Percentiles rank a stretch among this genome's conserved stretches.
Evolutionary conservation across 2,888 invertebrate species (phyloP).

Genomic region (Diogma glabrata): DNA sequence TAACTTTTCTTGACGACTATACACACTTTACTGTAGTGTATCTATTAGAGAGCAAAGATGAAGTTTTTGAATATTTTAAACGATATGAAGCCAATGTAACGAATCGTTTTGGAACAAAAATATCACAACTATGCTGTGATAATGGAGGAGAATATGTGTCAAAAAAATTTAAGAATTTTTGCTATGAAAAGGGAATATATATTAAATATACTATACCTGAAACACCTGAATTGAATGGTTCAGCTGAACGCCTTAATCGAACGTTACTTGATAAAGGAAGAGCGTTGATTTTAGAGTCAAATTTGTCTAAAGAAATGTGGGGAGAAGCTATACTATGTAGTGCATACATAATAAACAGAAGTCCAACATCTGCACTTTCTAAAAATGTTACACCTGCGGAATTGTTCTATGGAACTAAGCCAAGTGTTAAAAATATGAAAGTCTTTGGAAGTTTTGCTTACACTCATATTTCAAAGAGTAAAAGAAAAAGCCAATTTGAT

Average conservation of each 20-base stretch:
- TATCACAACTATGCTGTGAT: background rate
- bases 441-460: background rate
- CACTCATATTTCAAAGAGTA: background rate
- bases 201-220: background rate
- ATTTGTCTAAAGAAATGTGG: background rate
- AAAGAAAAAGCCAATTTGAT: background rate
- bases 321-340: background rate
- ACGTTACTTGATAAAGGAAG: background rate
- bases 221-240: background rate
- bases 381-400: background rate
- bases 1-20: too few relatives aligned
- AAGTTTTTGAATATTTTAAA: too few relatives aligned
- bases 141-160: background rate
- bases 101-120: background rate
- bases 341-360: background rate
- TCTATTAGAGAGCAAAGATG: too few relatives aligned
- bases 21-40: too few relatives aligned
- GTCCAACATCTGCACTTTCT: background rate
- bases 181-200: background rate
- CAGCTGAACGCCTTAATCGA: background rate
- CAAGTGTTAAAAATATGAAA: background rate
- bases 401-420: background rate
- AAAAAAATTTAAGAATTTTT: too few relatives aligned
- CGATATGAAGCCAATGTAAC: too few relatives aligned
- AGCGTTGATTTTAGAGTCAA: background rate